These are phyloP conservation scores for Poecilobothrus nobilitatus DNA, from an alignment of 2,888 invertebrate genomes.

Conservation along the genomic window DNA sequence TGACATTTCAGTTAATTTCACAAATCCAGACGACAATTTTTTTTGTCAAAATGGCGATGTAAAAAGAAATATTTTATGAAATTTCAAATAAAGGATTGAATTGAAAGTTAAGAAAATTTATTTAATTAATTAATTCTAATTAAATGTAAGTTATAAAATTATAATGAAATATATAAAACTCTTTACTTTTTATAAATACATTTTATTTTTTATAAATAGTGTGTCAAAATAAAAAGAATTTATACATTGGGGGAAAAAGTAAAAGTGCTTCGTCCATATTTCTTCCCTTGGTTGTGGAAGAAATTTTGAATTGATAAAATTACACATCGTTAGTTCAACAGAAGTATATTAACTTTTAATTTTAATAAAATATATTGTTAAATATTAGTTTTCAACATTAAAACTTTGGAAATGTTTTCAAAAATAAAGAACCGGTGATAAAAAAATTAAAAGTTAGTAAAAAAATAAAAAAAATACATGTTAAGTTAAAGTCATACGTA, in stretches of 20 bases:
- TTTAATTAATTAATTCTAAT: not conserved
- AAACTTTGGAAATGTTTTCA: not conserved
- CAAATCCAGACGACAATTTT: not conserved
- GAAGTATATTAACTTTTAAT: not conserved
- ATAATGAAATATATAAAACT: not conserved
- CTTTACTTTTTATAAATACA: not conserved
- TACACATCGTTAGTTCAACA: not conserved
- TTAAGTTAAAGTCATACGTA: not conserved
- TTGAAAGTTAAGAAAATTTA: not conserved
- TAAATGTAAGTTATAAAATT: not conserved
- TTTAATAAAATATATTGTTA: not conserved
- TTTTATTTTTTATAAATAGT: not conserved
- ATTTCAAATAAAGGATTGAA: not conserved
- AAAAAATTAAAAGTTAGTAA: not conserved
- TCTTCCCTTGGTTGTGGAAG: conserved; percentile 6
- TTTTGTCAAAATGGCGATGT: conserved; percentile 4
- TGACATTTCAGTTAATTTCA: not conserved
- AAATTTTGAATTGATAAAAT: not conserved
- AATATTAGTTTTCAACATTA: not conserved
- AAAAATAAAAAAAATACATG: not conserved
- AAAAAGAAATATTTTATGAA: not conserved
- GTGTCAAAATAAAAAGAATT: not conserved
- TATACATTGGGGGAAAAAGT: not conserved
- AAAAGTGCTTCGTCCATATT: conserved; percentile 6
- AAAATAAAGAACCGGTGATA: not conserved